Evolutionary conservation across 2,888 invertebrate genomes (phyloP), one percentile per base, ranked within the genome.

Genomic region (Pyrgus malvae): DNA sequence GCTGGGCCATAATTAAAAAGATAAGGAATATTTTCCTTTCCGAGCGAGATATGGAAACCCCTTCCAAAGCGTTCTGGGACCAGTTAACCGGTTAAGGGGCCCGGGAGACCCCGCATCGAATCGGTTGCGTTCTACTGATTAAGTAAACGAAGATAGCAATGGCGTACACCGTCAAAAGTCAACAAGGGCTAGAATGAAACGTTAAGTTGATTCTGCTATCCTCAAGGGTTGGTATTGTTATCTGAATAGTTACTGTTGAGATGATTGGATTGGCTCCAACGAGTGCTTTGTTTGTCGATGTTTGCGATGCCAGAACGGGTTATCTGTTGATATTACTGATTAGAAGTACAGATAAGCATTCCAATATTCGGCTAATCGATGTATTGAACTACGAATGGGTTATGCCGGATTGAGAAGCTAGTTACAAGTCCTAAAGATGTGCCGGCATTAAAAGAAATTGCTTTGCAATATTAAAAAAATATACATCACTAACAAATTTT

Each of bases 61-160:
- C 82, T 83, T 82, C 75, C 62, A 61, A 67, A 69, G 55, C 64
- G 61, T 62, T 65, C 59, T 58, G 80, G 78, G 78, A 72, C 73
- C 80, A 75, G 81, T 79, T 80, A 83, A 77, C 83, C 80, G 80
- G 84, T 80, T 82, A 88, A 74, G 69, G 82, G 76, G 70, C 86
- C 88, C 86, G 59, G 46, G 89, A 78, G 89, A 83, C 78, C 78
- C 66, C 74, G 74, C 33, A 44, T 70, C 76, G 80, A 80, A 74
- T 78, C 79, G 76, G 76, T 76, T 74, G 76, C 78, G 79, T 77
- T 73, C 67, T 68, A 76, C 86, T 90, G 89, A 90, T 90, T 89
- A 90, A 89, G 89, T 88, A 88, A 89, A 89, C 89, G 86, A 83
- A 88, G 89, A 90, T 89, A 90, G 85, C 83, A 83, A 78, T 79